Conservation (phyloP, 2,797 vertebrate species). For the Mus minutoides region DNA sequence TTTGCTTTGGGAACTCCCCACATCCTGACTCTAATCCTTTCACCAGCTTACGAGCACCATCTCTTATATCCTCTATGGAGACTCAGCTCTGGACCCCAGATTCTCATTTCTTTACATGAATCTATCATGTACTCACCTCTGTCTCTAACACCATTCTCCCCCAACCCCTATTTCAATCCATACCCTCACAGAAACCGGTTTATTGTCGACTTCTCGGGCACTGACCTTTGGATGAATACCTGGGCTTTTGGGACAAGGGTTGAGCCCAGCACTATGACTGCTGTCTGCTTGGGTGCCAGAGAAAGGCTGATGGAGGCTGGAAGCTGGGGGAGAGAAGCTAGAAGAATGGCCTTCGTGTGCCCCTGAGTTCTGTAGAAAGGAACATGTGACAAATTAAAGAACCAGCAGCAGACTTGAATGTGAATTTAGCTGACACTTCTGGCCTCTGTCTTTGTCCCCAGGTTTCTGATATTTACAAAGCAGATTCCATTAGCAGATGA, state of each 20-base stretch:
- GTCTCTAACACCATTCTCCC: neutral
- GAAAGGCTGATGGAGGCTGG: slow-evolving; percentile 87
- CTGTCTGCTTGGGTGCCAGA: slow-evolving; percentile 84
- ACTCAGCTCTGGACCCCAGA: too few relatives aligned
- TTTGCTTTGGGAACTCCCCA: neutral
- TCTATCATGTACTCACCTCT: neutral
- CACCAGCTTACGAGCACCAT: neutral
- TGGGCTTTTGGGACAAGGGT: slow-evolving; percentile 87
- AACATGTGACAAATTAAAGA: neutral
- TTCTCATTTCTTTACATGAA: neutral
- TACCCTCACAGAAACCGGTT: neutral
- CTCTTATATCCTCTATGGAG: neutral
- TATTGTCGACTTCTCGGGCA: neutral
- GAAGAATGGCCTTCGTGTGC: slow-evolving; percentile 41
- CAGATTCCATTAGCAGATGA: neutral
- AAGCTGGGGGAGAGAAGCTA: slow-evolving; percentile 82
- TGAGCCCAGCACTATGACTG: slow-evolving; percentile 81
- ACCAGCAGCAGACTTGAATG: neutral
- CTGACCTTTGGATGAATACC: slow-evolving; percentile 81
- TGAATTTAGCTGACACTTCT: neutral
- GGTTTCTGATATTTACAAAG: neutral
- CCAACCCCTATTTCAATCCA: fast-evolving
- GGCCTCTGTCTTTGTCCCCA: neutral
- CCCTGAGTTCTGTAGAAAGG: slow-evolving; percentile 72
- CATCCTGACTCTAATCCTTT: neutral